Conservation (phyloP, 2,797 vertebrate genomes). For the Benthosema pterotum region DNA sequence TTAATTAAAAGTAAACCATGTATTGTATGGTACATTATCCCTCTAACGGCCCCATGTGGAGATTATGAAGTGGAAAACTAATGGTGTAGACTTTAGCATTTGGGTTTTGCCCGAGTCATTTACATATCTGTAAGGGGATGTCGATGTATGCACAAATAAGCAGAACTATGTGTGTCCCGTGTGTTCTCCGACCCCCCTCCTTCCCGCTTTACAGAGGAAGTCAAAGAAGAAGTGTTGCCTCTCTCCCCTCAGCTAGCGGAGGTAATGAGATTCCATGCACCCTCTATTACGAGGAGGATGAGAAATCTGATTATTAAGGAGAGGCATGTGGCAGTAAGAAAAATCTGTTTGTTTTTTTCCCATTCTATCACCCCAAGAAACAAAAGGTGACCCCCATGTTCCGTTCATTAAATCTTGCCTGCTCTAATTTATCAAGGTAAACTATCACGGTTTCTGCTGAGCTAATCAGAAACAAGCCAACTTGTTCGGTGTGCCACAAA, state of each 20-base stretch:
- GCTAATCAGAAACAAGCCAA: slow-evolving; percentile 87
- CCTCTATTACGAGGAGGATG: slow-evolving; percentile 92
- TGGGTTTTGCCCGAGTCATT: slow-evolving; percentile 93
- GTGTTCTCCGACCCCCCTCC: slow-evolving; percentile 59
- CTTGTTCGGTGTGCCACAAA: slow-evolving; percentile 91
- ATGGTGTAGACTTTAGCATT: slow-evolving; percentile 99
- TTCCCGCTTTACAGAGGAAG: slow-evolving; percentile 80
- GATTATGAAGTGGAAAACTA: slow-evolving; percentile 99
- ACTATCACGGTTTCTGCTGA: slow-evolving; percentile 94
- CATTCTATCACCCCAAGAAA: slow-evolving; percentile 93
- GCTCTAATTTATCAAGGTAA: slow-evolving; percentile 94
- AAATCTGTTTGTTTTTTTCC: slow-evolving; percentile 90
- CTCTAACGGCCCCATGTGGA: slow-evolving; percentile 99
- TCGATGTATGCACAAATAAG: slow-evolving; percentile 95
- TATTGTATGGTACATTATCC: slow-evolving; percentile 99
- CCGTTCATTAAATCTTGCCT: slow-evolving; percentile 95
- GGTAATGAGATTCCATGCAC: slow-evolving; percentile 95
- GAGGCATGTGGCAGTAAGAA: slow-evolving; percentile 98
- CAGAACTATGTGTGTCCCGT: slow-evolving; percentile 84
- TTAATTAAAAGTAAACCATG: slow-evolving; percentile 99
- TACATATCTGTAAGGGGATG: slow-evolving; percentile 93
- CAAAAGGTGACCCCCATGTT: slow-evolving; percentile 92
- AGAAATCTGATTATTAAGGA: slow-evolving; percentile 98
- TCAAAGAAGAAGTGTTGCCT: slow-evolving; percentile 84
- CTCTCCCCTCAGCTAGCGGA: slow-evolving; percentile 90